Evolutionary conservation across 2,888 invertebrate species (phyloP).

Genomic region (Hydraecia micacea): DNA sequence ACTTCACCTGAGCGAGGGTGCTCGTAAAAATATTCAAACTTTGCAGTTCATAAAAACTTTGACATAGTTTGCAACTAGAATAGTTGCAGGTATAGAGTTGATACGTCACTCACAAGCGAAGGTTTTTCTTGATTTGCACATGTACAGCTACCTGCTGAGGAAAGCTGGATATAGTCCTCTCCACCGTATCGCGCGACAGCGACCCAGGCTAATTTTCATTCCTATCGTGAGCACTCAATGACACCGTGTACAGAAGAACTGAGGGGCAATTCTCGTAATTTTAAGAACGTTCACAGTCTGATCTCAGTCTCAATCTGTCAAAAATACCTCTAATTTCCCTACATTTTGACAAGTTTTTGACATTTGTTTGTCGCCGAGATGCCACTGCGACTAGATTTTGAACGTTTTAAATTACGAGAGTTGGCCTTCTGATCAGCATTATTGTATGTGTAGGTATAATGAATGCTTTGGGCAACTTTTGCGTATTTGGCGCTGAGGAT

Average conservation of each 20-base stretch:
- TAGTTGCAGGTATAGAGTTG: not conserved
- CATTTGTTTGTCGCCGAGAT: too few relatives aligned
- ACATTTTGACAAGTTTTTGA: too few relatives aligned
- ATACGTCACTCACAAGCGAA: too few relatives aligned
- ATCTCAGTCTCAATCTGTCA: too few relatives aligned
- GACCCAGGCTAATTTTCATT: not conserved
- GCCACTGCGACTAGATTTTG: too few relatives aligned
- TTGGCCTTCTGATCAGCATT: too few relatives aligned
- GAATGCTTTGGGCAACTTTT: not conserved
- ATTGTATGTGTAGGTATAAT: not conserved
- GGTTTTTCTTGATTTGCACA: not conserved
- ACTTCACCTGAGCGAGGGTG: slow-evolving; percentile 16
- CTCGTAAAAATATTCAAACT: slow-evolving; percentile 50
- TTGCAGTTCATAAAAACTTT: slow-evolving; percentile 40
- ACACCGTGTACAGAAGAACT: not conserved
- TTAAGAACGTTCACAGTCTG: too few relatives aligned
- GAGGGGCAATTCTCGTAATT: too few relatives aligned
- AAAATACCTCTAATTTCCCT: too few relatives aligned
- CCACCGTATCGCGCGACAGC: not conserved
- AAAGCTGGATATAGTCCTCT: not conserved
- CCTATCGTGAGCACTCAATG: not conserved
- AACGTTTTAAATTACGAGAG: too few relatives aligned
- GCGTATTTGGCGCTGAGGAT: not conserved
- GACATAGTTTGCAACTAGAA: slow-evolving; percentile 20
- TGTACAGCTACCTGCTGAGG: not conserved